Percentiles rank a stretch among this genome's conserved stretches.
These are phyloP conservation scores for Crepidodera aurea DNA, from an alignment of 2,888 invertebrate species.

Conservation along the genomic window DNA sequence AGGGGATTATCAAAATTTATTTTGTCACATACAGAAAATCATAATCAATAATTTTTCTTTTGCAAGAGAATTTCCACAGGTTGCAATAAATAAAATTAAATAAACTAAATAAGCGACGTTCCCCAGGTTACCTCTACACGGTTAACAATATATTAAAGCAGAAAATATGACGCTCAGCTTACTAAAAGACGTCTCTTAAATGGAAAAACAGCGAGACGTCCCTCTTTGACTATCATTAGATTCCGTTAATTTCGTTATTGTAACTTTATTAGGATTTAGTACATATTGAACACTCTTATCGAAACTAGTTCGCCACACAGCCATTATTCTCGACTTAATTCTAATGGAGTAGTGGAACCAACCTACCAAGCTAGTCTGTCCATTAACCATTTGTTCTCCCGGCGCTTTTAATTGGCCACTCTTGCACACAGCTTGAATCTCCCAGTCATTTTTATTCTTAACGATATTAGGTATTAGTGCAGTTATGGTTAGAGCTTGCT, in stretches of 20 bases:
- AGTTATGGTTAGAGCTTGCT: constrained; percentile 35
- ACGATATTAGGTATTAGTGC: constrained; percentile 40
- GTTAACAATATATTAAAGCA: no score
- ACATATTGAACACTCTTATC: constrained; percentile 23
- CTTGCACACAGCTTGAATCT: constrained; percentile 41
- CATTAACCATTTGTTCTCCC: constrained; percentile 39
- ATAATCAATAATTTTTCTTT: no score
- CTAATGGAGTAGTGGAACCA: constrained; percentile 32
- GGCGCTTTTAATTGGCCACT: constrained; percentile 43
- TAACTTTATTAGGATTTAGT: constrained; percentile 45
- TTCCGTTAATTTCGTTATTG: constrained; percentile 32
- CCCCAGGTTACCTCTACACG: no score
- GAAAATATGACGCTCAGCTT: no score
- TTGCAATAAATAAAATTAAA: no score
- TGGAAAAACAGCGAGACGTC: no score
- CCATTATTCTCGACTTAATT: constrained; percentile 24
- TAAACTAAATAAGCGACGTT: no score
- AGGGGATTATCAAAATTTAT: no score
- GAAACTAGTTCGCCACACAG: constrained; percentile 2
- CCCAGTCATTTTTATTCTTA: constrained; percentile 42
- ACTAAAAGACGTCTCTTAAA: no score
- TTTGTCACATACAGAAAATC: no score
- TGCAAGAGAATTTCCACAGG: no score
- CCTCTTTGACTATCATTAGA: constrained; percentile 17
- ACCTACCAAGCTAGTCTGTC: constrained; percentile 16